A percentile compares a stretch with the other conserved stretches of the same genome.
Evolutionary conservation across 2,113 vertebrate genomes (phyloP).

Genomic region (Herpetotheres cachinnans): DNA sequence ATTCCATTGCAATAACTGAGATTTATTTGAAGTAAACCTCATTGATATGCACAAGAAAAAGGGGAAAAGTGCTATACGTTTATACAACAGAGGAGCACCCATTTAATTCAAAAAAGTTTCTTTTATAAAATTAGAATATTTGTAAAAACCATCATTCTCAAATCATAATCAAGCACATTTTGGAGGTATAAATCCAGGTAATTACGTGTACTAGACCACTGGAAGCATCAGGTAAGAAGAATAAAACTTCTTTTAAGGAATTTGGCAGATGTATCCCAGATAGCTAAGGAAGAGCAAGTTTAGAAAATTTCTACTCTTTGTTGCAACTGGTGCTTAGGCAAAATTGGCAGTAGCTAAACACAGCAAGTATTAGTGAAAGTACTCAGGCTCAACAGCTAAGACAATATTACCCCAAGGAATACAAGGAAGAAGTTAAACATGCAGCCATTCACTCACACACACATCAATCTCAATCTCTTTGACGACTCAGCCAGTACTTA

Average conservation of each 20-base stretch:
- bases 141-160: background rate
- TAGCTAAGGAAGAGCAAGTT: background rate
- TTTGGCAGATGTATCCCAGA: background rate
- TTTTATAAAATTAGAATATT: background rate
- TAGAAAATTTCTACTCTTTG: background rate
- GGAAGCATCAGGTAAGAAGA: background rate
- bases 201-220: background rate
- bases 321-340: background rate
- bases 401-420: background rate
- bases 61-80: background rate
- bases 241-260: background rate
- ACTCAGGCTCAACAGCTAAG: background rate
- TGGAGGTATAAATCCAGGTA: background rate
- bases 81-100: background rate
- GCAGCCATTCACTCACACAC: background rate
- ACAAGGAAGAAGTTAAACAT: slow-evolving; percentile 5
- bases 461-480: background rate
- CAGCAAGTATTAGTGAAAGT: background rate
- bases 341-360: slow-evolving; percentile 3
- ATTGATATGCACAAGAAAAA: background rate
- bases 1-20: background rate
- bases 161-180: background rate
- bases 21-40: background rate
- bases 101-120: background rate
- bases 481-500: background rate